Conservation (phyloP, 1,140 invertebrate species). For the Drusus annulatus region DNA sequence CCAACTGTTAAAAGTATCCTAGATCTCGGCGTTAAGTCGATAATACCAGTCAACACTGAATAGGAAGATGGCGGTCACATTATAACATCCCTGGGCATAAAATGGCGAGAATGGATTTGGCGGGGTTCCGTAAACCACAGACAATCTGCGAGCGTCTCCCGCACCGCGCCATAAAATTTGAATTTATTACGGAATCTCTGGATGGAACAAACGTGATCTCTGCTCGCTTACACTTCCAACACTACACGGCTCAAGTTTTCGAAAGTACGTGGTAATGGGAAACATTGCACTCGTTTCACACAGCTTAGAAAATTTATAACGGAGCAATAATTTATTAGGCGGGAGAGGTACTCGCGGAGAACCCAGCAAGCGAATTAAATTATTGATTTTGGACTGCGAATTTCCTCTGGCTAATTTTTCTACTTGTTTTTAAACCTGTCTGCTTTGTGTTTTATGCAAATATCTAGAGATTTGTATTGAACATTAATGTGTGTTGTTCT, state of each 20-base stretch:
- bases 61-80: slow-evolving; percentile 37
- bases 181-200: slow-evolving; percentile 57
- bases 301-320: neutral
- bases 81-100: slow-evolving; percentile 54
- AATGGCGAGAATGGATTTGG: slow-evolving; percentile 57
- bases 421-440: no score
- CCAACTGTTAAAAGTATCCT: slow-evolving; percentile 32
- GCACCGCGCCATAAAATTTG: slow-evolving; percentile 57
- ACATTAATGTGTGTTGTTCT: no score
- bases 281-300: neutral
- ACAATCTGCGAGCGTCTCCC: slow-evolving; percentile 58
- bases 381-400: no score
- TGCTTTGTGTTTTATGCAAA: no score
- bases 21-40: slow-evolving; percentile 40
- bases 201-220: slow-evolving; percentile 51
- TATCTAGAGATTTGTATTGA: no score
- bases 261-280: neutral
- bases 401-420: no score
- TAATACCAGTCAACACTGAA: slow-evolving; percentile 9
- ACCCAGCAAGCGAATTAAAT: no score
- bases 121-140: slow-evolving; percentile 57
- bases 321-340: no score
- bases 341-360: no score
- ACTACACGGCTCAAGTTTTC: slow-evolving; percentile 25
- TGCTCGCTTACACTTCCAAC: slow-evolving; percentile 35